A percentile compares a stretch with the other conserved stretches of the same genome.
Evolutionary conservation across 2,888 invertebrate genomes (phyloP).

Genomic region (Ophion costatus): DNA sequence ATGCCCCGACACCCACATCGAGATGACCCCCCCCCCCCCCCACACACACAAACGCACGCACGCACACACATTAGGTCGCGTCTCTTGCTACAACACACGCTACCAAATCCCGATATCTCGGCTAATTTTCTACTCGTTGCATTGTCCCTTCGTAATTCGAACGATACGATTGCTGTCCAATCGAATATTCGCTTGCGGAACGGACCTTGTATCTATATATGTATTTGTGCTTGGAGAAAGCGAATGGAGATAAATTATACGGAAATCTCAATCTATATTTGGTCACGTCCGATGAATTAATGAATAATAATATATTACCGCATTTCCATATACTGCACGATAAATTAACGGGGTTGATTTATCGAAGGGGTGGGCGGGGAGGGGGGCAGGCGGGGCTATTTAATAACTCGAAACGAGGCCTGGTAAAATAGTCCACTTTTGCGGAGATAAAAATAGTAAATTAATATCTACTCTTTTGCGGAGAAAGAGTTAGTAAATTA

Average conservation of each 20-base stretch:
- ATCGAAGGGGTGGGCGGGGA: neutral
- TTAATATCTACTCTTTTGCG: too few relatives aligned
- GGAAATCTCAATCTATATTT: slow-evolving; percentile 32
- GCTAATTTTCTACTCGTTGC: slow-evolving; percentile 67
- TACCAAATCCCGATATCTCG: slow-evolving; percentile 54
- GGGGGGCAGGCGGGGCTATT: neutral
- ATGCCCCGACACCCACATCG: slow-evolving; percentile 16
- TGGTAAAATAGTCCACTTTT: too few relatives aligned
- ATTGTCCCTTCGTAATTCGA: slow-evolving; percentile 59
- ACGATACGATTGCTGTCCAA: slow-evolving; percentile 63
- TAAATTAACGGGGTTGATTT: neutral
- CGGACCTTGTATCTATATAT: neutral
- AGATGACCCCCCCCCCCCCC: too few relatives aligned
- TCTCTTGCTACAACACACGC: slow-evolving; percentile 44
- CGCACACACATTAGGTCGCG: neutral
- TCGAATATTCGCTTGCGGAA: slow-evolving; percentile 43
- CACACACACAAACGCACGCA: slow-evolving; percentile 3
- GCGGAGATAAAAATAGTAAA: too few relatives aligned
- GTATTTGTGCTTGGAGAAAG: neutral
- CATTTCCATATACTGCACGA: slow-evolving; percentile 5
- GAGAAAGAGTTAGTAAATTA: neutral
- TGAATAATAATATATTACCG: slow-evolving; percentile 35
- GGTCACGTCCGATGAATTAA: slow-evolving; percentile 33
- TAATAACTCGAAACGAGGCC: neutral
- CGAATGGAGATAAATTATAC: slow-evolving; percentile 37